Evolutionary conservation across 2,113 vertebrate genomes (phyloP).

Genomic region (Castor canadensis): DNA sequence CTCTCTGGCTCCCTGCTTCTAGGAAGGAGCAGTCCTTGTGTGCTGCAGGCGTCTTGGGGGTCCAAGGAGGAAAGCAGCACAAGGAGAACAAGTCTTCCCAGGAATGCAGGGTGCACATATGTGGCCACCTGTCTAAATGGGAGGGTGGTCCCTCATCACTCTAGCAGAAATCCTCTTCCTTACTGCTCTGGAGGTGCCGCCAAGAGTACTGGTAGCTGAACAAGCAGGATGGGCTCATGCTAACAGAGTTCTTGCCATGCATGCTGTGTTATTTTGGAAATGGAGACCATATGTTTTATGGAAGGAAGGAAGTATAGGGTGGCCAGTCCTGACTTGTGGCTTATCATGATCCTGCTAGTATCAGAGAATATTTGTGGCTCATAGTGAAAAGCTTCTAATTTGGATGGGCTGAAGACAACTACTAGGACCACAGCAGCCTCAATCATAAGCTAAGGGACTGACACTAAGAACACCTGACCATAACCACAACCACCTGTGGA

Average conservation of each 20-base stretch:
- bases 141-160: too few species aligned
- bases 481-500: neutral
- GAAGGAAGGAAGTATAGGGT: constrained; percentile 13
- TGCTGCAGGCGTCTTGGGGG: neutral
- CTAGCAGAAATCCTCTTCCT: neutral
- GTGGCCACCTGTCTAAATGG: neutral
- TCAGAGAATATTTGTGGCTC: neutral
- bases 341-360: rapidly evolving
- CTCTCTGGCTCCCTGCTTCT: neutral
- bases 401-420: neutral
- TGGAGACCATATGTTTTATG: constrained; percentile 22
- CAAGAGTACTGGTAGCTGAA: neutral
- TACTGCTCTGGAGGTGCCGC: neutral
- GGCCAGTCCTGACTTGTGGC: neutral
- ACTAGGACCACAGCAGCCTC: neutral
- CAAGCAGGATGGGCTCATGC: neutral
- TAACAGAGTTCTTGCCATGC: neutral
- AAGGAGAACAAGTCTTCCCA: neutral
- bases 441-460: neutral
- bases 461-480: too few species aligned
- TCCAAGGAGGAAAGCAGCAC: neutral
- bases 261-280: constrained; percentile 36
- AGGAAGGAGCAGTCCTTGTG: neutral
- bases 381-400: neutral
- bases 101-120: rapidly evolving